These are phyloP conservation scores for Nannospalax galili DNA, from an alignment of 2,113 vertebrate species.

Conservation along the genomic window DNA sequence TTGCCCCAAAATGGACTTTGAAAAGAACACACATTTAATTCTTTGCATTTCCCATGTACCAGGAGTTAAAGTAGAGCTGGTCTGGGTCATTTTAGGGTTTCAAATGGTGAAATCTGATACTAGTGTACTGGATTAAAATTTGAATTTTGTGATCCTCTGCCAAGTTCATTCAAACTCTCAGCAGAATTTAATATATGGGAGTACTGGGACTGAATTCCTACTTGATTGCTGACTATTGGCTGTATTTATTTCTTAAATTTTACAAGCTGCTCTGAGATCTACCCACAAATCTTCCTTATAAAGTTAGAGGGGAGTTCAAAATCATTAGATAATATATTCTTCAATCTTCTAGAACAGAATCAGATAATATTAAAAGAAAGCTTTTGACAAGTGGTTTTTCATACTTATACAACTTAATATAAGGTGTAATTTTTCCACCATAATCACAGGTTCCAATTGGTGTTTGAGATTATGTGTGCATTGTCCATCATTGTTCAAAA, in stretches of 20 bases:
- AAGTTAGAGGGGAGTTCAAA: background rate
- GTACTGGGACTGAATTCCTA: background rate
- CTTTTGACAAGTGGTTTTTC: background rate
- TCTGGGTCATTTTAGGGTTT: background rate
- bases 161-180: background rate
- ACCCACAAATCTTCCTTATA: background rate
- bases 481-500: background rate
- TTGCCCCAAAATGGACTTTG: background rate
- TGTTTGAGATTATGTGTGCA: too few species aligned
- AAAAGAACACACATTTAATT: too few species aligned
- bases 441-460: background rate
- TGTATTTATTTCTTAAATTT: rapidly evolving
- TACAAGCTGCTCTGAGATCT: background rate
- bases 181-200: background rate
- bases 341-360: background rate
- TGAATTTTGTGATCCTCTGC: background rate
- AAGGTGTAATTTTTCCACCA: background rate
- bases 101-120: background rate
- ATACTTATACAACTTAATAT: background rate
- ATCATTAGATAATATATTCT: background rate
- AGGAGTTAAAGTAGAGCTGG: background rate
- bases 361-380: too few species aligned
- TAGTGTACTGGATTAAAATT: background rate
- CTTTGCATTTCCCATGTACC: background rate
- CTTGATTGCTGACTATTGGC: background rate